Conservation (phyloP, 2,113 vertebrate genomes). For the Nicator chloris region DNA sequence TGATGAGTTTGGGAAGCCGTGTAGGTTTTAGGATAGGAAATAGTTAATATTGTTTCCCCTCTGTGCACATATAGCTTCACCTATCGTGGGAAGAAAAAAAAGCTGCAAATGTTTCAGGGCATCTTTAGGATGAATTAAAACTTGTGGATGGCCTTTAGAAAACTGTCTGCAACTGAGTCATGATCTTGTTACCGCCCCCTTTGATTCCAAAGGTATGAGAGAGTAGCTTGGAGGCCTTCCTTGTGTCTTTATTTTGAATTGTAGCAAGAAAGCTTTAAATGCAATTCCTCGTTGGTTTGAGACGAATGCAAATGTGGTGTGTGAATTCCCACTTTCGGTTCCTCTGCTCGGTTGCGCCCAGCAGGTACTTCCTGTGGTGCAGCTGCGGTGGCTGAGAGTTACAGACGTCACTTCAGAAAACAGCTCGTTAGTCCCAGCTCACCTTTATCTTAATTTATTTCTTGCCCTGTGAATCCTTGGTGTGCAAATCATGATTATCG, state of each 20-base stretch:
- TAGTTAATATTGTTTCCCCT: not conserved
- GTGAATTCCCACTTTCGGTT: constrained; percentile 5
- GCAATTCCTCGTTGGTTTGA: not conserved
- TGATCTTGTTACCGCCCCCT: not conserved
- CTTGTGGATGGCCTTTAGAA: not conserved
- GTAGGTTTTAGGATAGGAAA: not conserved
- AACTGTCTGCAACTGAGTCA: not conserved
- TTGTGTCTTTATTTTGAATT: not conserved
- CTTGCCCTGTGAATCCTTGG: not conserved
- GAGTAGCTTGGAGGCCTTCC: not conserved
- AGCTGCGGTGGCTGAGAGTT: not conserved
- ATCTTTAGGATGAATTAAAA: not conserved
- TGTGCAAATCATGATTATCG: not conserved
- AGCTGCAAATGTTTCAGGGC: not conserved
- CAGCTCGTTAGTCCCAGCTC: not conserved
- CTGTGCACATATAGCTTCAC: not conserved
- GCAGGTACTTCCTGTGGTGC: not conserved
- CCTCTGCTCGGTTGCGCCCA: not conserved
- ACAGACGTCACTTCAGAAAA: not conserved
- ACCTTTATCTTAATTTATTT: not conserved
- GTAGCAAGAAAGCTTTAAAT: not conserved
- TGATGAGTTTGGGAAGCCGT: not conserved
- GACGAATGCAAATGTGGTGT: not conserved
- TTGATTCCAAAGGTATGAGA: not conserved
- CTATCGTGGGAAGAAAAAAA: not conserved